Percentiles rank a stretch among this genome's conserved stretches.
Conservation (phyloP, 2,797 vertebrate genomes). For the Pempheris klunzingeri region DNA sequence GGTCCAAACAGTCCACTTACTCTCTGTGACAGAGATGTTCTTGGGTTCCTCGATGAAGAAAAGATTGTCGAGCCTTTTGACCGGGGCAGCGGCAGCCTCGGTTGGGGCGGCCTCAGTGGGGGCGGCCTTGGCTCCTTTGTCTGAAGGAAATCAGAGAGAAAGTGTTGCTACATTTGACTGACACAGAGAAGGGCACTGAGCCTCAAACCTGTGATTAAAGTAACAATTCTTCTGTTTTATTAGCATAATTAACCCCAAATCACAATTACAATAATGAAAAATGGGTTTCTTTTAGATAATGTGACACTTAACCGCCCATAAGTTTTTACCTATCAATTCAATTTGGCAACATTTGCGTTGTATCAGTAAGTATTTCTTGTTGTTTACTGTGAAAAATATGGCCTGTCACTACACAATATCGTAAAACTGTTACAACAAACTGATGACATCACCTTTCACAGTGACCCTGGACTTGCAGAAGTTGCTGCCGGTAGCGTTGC, state of each 20-base stretch:
- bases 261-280: neutral
- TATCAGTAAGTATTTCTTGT: neutral
- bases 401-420: too few species aligned
- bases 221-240: too few species aligned
- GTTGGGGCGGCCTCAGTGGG: constrained; percentile 41
- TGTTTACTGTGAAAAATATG: neutral
- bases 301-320: neutral
- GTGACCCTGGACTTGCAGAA: constrained; percentile 93
- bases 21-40: constrained; percentile 89
- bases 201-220: neutral
- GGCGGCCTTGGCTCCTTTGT: constrained; percentile 77
- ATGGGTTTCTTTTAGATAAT: neutral
- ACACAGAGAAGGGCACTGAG: neutral
- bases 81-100: constrained; percentile 79
- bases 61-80: constrained; percentile 85
- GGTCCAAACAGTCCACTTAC: constrained; percentile 83
- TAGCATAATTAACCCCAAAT: neutral
- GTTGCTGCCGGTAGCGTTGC: constrained; percentile 90
- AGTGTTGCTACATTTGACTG: neutral
- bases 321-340: too few species aligned
- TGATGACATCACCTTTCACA: constrained; percentile 87
- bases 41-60: constrained; percentile 95
- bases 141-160: constrained; percentile 69
- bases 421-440: neutral
- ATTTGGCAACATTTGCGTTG: too few species aligned